phyloP scores from a whole-genome alignment of 2,113 vertebrate species.

The Manacus vitellinus region DNA sequence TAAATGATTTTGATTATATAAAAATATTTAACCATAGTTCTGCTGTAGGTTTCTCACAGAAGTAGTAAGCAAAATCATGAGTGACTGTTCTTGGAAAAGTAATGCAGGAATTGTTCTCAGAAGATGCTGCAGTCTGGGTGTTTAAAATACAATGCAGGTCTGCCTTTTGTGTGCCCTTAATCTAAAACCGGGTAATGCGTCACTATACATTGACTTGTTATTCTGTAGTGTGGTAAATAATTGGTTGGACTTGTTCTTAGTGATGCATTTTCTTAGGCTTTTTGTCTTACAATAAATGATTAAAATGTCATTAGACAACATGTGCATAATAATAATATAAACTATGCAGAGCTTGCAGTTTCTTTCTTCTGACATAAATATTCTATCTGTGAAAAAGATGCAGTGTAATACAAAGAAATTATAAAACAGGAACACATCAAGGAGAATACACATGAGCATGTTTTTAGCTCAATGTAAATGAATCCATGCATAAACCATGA shows the following conservation, averaged over 20 bases:
- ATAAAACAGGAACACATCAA: neutral
- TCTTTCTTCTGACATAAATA: constrained; percentile 16
- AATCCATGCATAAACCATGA: neutral
- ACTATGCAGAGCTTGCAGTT: neutral
- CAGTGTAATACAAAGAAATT: constrained; percentile 22
- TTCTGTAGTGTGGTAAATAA: neutral
- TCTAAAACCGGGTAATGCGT: neutral
- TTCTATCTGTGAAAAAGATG: neutral
- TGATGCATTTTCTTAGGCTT: neutral
- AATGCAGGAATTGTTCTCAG: neutral
- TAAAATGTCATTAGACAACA: neutral
- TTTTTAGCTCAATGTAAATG: constrained; percentile 20
- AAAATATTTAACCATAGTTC: neutral
- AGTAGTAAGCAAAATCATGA: neutral
- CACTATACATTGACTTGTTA: neutral
- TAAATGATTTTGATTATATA: neutral
- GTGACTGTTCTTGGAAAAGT: neutral
- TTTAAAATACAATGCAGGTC: constrained; percentile 37
- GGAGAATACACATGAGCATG: neutral
- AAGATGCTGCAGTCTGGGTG: neutral
- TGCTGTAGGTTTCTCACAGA: neutral
- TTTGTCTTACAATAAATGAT: neutral
- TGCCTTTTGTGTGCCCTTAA: constrained; percentile 50
- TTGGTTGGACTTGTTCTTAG: neutral
- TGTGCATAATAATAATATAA: neutral